A percentile compares a stretch with the other conserved stretches of the same genome.
These are phyloP conservation scores for Parapristionchus giblindavisi DNA, from an alignment of 2,888 invertebrate genomes.

Conservation along the genomic window DNA sequence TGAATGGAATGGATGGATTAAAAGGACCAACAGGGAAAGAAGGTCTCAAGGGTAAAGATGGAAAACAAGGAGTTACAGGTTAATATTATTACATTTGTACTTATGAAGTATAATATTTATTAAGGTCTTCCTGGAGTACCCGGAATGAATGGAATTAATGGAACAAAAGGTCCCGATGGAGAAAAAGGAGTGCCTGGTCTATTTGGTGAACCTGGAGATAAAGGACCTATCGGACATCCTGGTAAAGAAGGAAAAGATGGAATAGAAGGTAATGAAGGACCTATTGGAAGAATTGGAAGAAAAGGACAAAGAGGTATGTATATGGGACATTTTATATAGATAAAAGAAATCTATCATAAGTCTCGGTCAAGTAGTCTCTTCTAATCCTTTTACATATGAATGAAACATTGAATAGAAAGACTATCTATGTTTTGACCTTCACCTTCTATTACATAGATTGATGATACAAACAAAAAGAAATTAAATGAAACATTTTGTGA, in stretches of 20 bases:
- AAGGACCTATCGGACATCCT: neutral
- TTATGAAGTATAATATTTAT: neutral
- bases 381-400: no score
- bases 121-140: neutral
- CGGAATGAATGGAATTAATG: neutral
- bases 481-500: no score
- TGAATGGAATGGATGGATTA: neutral
- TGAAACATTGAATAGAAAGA: no score
- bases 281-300: neutral
- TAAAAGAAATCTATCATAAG: no score
- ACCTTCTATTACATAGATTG: neutral
- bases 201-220: neutral
- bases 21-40: neutral
- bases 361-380: no score
- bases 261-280: neutral
- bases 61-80: neutral
- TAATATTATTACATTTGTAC: neutral
- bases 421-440: no score
- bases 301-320: neutral
- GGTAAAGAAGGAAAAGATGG: conserved; percentile 5
- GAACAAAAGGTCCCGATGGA: neutral
- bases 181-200: neutral
- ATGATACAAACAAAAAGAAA: no score
- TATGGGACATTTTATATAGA: neutral
- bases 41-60: neutral